These are phyloP conservation scores for Adelognathus sp. DNA, from an alignment of 2,888 invertebrate species.

Conservation along the genomic window DNA sequence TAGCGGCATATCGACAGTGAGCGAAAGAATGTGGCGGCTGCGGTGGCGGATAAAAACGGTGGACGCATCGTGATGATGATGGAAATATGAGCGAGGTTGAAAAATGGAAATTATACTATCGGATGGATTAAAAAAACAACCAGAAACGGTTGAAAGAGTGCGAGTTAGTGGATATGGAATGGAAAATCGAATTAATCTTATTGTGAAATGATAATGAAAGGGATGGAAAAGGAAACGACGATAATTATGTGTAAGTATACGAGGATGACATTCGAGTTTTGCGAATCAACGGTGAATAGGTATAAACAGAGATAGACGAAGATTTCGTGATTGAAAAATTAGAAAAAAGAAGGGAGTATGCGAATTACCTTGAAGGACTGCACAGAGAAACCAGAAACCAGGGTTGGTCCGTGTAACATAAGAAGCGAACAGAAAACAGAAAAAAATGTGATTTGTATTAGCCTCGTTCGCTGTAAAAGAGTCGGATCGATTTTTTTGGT, in stretches of 20 bases:
- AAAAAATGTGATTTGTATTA: constrained; percentile 76
- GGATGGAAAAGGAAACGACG: constrained; percentile 15
- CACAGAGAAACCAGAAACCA: constrained; percentile 80
- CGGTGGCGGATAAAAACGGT: constrained; percentile 28
- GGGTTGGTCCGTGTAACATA: constrained; percentile 78
- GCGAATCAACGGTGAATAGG: constrained; percentile 24
- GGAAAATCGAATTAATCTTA: constrained; percentile 20
- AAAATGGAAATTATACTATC: neutral
- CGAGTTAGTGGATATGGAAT: constrained; percentile 13
- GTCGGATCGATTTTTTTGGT: constrained; percentile 28
- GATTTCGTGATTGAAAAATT: constrained; percentile 60
- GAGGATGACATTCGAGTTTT: constrained; percentile 16
- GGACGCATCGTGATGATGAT: constrained; percentile 15
- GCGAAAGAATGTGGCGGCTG: constrained; percentile 49
- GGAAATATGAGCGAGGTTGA: neutral
- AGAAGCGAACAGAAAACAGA: constrained; percentile 81
- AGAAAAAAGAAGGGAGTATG: constrained; percentile 70
- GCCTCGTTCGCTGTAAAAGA: constrained; percentile 69
- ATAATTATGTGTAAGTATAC: constrained; percentile 36
- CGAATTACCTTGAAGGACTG: constrained; percentile 80
- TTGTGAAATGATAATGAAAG: neutral
- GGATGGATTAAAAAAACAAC: constrained; percentile 17
- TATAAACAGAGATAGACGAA: constrained; percentile 35
- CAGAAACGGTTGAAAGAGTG: constrained; percentile 17
- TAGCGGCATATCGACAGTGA: constrained; percentile 43